Percentiles rank a stretch among this genome's conserved stretches.
Conservation (phyloP, 1,140 invertebrate genomes). For the Drosophila parabipectinata region DNA sequence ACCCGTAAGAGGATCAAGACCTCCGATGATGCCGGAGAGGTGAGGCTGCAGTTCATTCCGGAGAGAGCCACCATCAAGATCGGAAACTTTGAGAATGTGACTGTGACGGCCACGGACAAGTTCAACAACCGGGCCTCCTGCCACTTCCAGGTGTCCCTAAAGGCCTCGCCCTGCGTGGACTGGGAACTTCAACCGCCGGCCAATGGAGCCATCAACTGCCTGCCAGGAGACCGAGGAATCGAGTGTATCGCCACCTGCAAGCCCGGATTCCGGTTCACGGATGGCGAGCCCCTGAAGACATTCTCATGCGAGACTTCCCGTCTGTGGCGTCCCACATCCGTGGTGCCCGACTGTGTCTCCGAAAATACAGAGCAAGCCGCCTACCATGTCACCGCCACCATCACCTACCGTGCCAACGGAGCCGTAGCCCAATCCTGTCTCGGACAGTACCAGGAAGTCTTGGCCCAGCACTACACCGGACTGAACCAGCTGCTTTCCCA, state of each 20-base stretch:
- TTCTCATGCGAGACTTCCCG: constrained; percentile 92
- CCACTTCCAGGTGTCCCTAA: constrained; percentile 96
- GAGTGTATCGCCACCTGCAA: constrained; percentile 96
- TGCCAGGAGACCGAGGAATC: constrained; percentile 90
- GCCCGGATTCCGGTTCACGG: constrained; percentile 95
- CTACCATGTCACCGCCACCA: constrained; percentile 95
- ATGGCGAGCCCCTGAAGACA: constrained; percentile 93
- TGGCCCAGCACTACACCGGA: constrained; percentile 91
- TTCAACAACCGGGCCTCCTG: constrained; percentile 95
- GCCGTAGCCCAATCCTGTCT: constrained; percentile 93
- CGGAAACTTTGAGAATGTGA: constrained; percentile 97
- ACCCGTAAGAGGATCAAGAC: constrained; percentile 93
- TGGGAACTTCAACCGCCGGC: constrained; percentile 96
- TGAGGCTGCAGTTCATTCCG: constrained; percentile 92
- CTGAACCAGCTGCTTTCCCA: constrained; percentile 93
- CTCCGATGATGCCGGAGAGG: constrained; percentile 95
- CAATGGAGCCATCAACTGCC: constrained; percentile 94
- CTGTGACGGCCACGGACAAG: constrained; percentile 94
- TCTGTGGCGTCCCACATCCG: constrained; percentile 92
- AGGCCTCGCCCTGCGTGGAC: constrained; percentile 96
- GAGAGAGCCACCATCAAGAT: constrained; percentile 94
- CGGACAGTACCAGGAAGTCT: constrained; percentile 92
- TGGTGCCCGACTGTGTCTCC: constrained; percentile 97
- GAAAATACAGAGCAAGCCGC: constrained; percentile 96
- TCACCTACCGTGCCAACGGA: constrained; percentile 95